Base-by-base conservation (phyloP, 2,113 vertebrate species). In the Eptesicus fuscus region DNA sequence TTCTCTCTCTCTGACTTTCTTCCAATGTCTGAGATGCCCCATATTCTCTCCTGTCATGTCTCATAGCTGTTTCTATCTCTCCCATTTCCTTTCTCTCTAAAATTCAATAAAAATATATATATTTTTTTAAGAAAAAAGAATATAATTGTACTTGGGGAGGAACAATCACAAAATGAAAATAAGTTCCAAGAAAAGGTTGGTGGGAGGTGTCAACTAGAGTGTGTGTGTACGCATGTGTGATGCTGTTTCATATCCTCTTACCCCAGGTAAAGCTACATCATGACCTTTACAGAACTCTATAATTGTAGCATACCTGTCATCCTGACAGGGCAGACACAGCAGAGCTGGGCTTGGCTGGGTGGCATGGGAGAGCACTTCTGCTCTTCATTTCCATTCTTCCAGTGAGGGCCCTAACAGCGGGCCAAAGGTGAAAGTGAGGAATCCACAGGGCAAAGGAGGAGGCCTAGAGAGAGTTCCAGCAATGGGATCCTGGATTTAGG, bases 401-500 rank as follows among this genome's bases (percentile, higher is more conserved):
- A 37, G 32, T 5, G 30, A 35, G 70, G 44, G 17, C 20, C 25
- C 61, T 32, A 67, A 8, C 56, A 63, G 7, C 1, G 5, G 67
- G 44, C 23, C 7, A 6, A 80, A 90, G 77, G 70, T 40, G 12
- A 76, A 87, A 76, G 18, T 14, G 9, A 83, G 23, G 61, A 85
- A 40, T 70, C n/a, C 16, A 25, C 4, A 35, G 61, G 82, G 47
- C 61, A 86, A 18, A 18, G 53, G 63, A 67, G 37, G 49, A 42
- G 47, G 35, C 49, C 88, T 76, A 37, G 32, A 37, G 30, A 18
- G 67, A 80, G 28, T 49, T 10, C 12, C 20, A 88, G 90, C 79
- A 79, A 35, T 67, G 77, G 20, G 79, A 92, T 88, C 77, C 73
- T 73, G 37, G 94, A 95, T 95, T 95, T 95, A 91, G 94, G 85